phyloP scores from a whole-genome alignment of 1,140 invertebrate genomes.

The Drosophila sulfurigaster region DNA sequence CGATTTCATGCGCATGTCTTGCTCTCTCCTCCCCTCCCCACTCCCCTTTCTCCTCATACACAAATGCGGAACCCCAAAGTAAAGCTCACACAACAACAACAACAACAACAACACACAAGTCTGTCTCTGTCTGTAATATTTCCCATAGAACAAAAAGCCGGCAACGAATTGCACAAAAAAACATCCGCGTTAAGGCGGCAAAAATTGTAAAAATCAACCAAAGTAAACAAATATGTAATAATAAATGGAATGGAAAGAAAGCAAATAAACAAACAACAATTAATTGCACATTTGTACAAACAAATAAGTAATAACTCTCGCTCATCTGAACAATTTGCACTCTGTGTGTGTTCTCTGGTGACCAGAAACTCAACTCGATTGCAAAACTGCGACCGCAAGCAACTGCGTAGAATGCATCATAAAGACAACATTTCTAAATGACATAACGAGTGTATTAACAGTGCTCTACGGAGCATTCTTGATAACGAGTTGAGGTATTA shows the following conservation, averaged over 20 bases:
- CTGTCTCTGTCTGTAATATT: conserved; percentile 30
- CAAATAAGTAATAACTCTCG: conserved; percentile 39
- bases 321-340: conserved; percentile 24
- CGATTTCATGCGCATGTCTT: conserved; percentile 72
- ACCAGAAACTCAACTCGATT: conserved; percentile 15
- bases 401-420: conserved; percentile 22
- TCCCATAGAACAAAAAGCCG: conserved; percentile 50
- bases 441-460: conserved; percentile 3
- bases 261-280: conserved; percentile 60
- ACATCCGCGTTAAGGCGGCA: conserved; percentile 46
- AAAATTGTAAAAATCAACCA: conserved; percentile 30
- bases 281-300: conserved; percentile 74
- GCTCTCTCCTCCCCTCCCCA: neutral
- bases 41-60: neutral
- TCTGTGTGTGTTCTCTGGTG: neutral
- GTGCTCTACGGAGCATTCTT: neutral
- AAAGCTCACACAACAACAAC: conserved; percentile 18
- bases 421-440: neutral
- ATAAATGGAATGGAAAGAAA: conserved; percentile 24
- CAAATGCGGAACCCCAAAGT: conserved; percentile 3
- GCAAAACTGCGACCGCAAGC: neutral
- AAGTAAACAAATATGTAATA: conserved; percentile 53
- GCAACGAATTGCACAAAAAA: conserved; percentile 60
- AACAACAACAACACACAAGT: conserved; percentile 17
- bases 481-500: conserved; percentile 2